phyloP scores from a whole-genome alignment of 2,113 vertebrate species.

The Helogale parvula region DNA sequence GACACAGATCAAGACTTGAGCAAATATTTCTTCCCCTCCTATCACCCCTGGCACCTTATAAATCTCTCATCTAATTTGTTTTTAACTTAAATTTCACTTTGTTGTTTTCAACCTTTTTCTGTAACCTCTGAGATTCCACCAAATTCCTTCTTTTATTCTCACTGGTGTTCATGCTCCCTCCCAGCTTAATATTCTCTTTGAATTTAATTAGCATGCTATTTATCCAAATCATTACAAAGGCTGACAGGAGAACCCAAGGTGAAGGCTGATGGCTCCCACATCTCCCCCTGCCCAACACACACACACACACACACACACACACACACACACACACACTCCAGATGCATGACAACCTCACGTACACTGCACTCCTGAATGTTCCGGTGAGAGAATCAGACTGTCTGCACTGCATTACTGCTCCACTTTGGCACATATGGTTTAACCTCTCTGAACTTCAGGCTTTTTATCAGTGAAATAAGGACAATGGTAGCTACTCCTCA shows the following conservation, averaged over 20 bases:
- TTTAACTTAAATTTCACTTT: slow-evolving; percentile 60
- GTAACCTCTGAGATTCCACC: background rate
- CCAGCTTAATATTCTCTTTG: slow-evolving; percentile 48
- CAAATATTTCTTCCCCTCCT: background rate
- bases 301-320: no score
- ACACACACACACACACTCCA: background rate
- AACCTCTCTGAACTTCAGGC: background rate
- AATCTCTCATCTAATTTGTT: slow-evolving; percentile 54
- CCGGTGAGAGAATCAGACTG: background rate
- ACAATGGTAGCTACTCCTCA: background rate
- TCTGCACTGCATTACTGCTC: background rate
- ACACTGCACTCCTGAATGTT: background rate
- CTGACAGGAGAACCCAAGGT: background rate
- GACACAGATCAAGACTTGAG: background rate
- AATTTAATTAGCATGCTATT: slow-evolving; percentile 57
- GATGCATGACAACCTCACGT: background rate
- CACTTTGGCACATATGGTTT: background rate
- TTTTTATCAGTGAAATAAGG: background rate
- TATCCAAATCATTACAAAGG: slow-evolving; percentile 25
- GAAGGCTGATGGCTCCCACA: background rate
- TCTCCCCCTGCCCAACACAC: no score
- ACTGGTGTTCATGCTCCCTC: background rate
- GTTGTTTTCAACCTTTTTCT: slow-evolving; percentile 36
- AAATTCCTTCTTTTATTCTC: slow-evolving; percentile 21
- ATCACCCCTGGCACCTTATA: background rate